Evolutionary conservation across 2,797 vertebrate species (phyloP), one percentile per base, ranked within the genome.

Genomic region (Manis crassicaudata): DNA sequence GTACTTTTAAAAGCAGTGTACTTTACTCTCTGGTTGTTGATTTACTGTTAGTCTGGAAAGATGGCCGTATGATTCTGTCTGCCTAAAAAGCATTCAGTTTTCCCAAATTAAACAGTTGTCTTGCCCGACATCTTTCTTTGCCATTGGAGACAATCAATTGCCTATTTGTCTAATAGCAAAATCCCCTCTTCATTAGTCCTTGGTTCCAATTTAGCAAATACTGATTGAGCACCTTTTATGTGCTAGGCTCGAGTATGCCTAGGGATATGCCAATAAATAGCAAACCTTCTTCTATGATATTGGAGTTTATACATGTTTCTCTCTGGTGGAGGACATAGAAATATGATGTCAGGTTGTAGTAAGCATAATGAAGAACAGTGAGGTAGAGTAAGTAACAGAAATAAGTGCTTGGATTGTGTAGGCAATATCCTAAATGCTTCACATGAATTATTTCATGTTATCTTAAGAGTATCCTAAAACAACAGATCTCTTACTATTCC

Each of bases 351-450:
- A 81, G 46, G 37, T 54, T 62, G 56, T 84, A 43, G 17, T 70
- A 91, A 32, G 29, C 40, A n/a, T 32, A 52, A 79, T 43, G 58
- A 56, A 75, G 18, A 82, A 63, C 79, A 84, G 70, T 40, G 5
- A 40, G 37, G 37, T 40, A 40, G 37, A 40, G 37, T 40, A 93
- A 92, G 58, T 85, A 68, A 82, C 25, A 72, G 37, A 94, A 96
- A 40, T 91, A 91, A 65, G 75, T 92, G 37, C 58, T 58, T 94
- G 17, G 25, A 32, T 58, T 85, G 60, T 92, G 37, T 29, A 91
- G 79, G 14, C 10, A 93, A 16, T 32, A 60, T 76, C 58, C 10
- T 65, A 43, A 96, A 12, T 25, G 35, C 50, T 75, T 86, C 63
- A 75, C 16, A 6, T 84, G 40, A 63, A 85, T 67, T 79, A 60